Conservation (phyloP, 30 jellyfish, hydroid and myxozoan species). For the Haliclystus octoradiatus region DNA sequence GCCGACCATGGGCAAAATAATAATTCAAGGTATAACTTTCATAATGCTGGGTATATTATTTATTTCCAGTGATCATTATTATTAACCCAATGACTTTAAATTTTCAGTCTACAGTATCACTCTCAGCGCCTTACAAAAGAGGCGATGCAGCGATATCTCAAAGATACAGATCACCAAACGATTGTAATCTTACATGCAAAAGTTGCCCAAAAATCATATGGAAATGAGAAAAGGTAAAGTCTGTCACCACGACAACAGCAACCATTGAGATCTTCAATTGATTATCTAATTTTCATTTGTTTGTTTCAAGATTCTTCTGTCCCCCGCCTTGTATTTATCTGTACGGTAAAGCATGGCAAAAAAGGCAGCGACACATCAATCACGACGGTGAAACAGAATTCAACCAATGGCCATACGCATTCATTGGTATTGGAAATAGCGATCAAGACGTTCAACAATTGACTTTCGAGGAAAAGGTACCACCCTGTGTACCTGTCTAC, state of each 20-base stretch:
- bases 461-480: slow-evolving; percentile 90
- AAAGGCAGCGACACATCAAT: slow-evolving; percentile 62
- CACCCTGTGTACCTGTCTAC: background rate
- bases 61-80: no score
- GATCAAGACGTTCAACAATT: slow-evolving; percentile 91
- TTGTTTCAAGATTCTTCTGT: slow-evolving; percentile 69
- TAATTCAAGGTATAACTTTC: no score
- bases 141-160: slow-evolving; percentile 85
- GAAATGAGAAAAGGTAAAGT: slow-evolving; percentile 88
- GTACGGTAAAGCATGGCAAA: slow-evolving; percentile 96
- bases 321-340: slow-evolving; percentile 98
- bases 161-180: slow-evolving; percentile 88
- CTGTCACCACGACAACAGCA: background rate
- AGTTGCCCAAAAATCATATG: slow-evolving; percentile 98
- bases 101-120: slow-evolving; percentile 34
- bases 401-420: slow-evolving; percentile 82
- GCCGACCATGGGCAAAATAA: no score
- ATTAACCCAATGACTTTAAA: no score
- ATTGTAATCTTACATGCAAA: slow-evolving; percentile 90
- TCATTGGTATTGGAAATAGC: slow-evolving; percentile 79
- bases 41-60: no score
- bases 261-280: background rate
- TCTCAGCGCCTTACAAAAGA: slow-evolving; percentile 64
- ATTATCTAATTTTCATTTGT: background rate
- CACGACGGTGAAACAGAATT: slow-evolving; percentile 68